Base-by-base conservation (phyloP, 2,113 vertebrate species). In the Tenebrosternarchus preto region DNA sequence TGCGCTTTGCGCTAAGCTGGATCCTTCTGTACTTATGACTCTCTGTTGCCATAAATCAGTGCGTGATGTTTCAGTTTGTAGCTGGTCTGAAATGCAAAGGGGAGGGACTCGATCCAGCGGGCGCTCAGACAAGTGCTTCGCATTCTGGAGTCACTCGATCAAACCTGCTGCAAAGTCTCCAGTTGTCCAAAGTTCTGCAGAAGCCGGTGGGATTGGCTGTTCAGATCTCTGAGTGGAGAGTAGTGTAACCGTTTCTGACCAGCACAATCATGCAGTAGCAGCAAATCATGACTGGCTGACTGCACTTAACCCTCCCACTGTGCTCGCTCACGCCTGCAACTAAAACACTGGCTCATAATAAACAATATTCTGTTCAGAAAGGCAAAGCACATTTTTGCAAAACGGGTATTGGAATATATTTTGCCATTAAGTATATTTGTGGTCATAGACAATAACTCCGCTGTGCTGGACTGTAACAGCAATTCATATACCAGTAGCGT, bases 1-100 rank as follows among this genome's bases (percentile, higher is more conserved):
- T 63, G 36, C 56, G 31, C 39, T 24, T 31, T 50, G 56, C 77
- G 19, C 39, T 61, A 69, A 61, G 53, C 66, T 16, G 31, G 33
- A 17, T 69, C 63, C 55, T 70, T 78, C 43, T 78, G 59, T 70
- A 70, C 64, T 6, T 78, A 29, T 67, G 43, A n/a, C 76, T 60
- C 55, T 20, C 56, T 8, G 24, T 12, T 16, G 29, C 29, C 64
- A n/a, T 68, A 68, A 68, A 68, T 68, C 31, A 22, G 31, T 9
- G 2, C 8, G 3, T 39, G 69, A 55, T 80, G 53, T 64, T 59
- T 19, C 33, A 39, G 43, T n/a, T 72, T 36, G 57, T 59, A 73
- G 63, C 43, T 53, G 59, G 17, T n/a, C 57, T 27, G 68, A 25
- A 36, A 33, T 22, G 25, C 24, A 61, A 31, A 12, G 15, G 25